Base-by-base conservation (phyloP, 2,888 invertebrate genomes). In the Allygus modestus region DNA sequence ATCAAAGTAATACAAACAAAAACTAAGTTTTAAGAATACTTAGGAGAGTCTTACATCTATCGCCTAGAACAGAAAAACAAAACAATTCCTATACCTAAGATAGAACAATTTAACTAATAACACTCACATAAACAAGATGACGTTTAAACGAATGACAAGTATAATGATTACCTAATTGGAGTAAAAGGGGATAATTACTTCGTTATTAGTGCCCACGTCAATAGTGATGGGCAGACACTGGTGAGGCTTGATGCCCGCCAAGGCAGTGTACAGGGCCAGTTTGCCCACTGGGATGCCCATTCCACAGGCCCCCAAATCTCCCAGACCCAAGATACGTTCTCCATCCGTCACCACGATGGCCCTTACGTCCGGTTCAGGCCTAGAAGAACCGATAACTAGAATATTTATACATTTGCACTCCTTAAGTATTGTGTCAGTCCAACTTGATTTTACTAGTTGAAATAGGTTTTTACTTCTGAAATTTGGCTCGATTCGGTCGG, bases 241-340 rank as follows among this genome's bases (percentile, higher is more conserved):
- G 89, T 97, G 96, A 0, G 99, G 99, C 89, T 97, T 96, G 88
- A 99, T 97, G n/a, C 98, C 99, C 28, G 98, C 99, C 87, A 99
- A 91, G 0, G 98, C 99, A 0, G 99, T 99, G 91, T 99, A 99
- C 54, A 99, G 92, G 0, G 99, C 95, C 86, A 99, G 92, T 91
- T 99, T 99, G 28, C 99, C 99, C 12, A 99, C 98, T 0, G 99
- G 99, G 88, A 99, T 99, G 85, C 99, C 99, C 98, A 98, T 98
- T 31, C 99, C 99, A 89, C 97, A 97, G 0, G 98, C 97, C 0
- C 99, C 99, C 79, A 99, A 93, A 90, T 99, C 99, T 5, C 99
- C 99, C 58, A 99, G 93, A 87, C 99, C 99, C 87, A 99, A 92
- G 90, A 99, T 99, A 82, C 99, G 93, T 90, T 99, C 99, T 43